These are phyloP conservation scores for Poecilia wingei DNA, from an alignment of 2,797 vertebrate species.

Conservation along the genomic window DNA sequence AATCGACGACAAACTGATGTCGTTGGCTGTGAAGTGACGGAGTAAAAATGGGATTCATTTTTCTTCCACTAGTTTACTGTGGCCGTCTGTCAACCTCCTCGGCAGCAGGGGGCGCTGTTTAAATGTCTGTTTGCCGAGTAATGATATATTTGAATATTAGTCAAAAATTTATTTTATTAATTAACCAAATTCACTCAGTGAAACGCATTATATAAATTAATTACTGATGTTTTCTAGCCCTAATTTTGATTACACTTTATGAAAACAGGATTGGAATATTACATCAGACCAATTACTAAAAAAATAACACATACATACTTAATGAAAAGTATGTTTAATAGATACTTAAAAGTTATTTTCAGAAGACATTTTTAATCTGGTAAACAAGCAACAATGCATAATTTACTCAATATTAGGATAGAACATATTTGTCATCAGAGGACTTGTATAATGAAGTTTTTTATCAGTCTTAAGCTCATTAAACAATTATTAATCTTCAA, in stretches of 20 bases:
- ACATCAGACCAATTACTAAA: background rate
- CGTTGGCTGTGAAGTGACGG: constrained; percentile 90
- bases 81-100: accelerated
- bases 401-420: background rate
- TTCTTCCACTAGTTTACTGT: background rate
- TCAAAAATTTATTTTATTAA: background rate
- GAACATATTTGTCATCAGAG: background rate
- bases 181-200: background rate
- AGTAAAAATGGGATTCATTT: constrained; percentile 75
- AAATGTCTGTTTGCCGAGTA: background rate
- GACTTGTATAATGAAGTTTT: background rate
- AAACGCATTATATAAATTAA: background rate
- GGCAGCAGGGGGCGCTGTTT: constrained; percentile 15
- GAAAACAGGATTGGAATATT: background rate
- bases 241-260: background rate
- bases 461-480: background rate
- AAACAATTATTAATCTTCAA: background rate
- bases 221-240: background rate
- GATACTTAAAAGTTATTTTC: background rate
- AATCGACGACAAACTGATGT: constrained; percentile 87
- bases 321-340: background rate
- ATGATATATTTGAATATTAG: background rate
- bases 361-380: background rate
- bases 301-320: background rate
- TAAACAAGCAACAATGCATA: background rate